A percentile compares a stretch with the other conserved stretches of the same genome.
Conservation (phyloP, 2,113 vertebrate genomes). For the Amblyornis subalaris region DNA sequence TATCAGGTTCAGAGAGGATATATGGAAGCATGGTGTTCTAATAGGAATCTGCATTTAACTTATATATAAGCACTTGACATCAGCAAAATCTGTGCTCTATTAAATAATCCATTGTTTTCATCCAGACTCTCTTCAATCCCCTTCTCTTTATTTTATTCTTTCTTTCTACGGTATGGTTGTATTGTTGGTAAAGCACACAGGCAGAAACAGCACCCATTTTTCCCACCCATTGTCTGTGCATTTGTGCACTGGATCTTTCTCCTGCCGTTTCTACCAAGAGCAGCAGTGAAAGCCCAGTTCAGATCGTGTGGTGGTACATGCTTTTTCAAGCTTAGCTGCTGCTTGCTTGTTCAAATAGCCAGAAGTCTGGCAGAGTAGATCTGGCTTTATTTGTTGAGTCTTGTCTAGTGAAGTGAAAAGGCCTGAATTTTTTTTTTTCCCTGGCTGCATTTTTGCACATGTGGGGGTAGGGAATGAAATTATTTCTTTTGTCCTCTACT, state of each 20-base stretch:
- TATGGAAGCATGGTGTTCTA: neutral
- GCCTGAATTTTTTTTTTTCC: neutral
- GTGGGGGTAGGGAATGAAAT: conserved; percentile 56
- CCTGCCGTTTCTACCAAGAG: neutral
- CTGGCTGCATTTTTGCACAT: conserved; percentile 53
- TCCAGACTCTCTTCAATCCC: neutral
- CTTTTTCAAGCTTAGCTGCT: conserved; percentile 46
- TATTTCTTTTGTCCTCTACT: conserved; percentile 64
- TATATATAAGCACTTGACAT: neutral
- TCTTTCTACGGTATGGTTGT: neutral
- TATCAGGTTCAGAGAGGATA: neutral
- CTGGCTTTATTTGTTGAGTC: conserved; percentile 70
- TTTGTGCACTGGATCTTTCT: conserved; percentile 23
- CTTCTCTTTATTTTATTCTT: neutral
- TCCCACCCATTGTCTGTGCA: conserved; percentile 32
- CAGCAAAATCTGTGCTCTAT: neutral
- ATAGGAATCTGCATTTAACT: neutral
- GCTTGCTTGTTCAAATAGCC: conserved; percentile 62
- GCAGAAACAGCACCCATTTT: neutral
- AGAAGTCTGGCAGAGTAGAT: conserved; percentile 58
- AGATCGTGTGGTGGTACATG: neutral
- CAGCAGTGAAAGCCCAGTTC: conserved; percentile 16
- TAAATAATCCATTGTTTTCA: neutral
- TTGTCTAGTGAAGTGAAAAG: conserved; percentile 69
- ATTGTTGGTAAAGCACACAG: neutral